Percentiles rank a stretch among this genome's conserved stretches.
These are phyloP conservation scores for Calephelis perditalis DNA, from an alignment of 2,888 invertebrate species.

Conservation along the genomic window DNA sequence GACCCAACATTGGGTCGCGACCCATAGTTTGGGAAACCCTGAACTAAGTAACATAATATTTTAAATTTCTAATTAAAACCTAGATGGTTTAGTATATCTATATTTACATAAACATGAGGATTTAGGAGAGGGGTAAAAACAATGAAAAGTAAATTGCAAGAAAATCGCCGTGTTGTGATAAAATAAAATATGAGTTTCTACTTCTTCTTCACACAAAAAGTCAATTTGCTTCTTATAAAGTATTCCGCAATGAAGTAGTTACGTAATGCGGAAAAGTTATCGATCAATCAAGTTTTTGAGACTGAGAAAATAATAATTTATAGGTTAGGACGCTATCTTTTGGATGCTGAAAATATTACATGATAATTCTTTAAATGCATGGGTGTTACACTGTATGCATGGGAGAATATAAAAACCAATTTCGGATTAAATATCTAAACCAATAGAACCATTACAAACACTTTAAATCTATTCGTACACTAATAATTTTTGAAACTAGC, in stretches of 20 bases:
- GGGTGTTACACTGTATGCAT: constrained; percentile 24
- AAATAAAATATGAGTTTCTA: constrained; percentile 14
- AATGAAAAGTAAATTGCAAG: constrained; percentile 16
- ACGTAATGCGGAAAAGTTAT: constrained; percentile 24
- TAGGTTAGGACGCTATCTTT: constrained; percentile 7
- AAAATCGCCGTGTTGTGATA: constrained; percentile 14
- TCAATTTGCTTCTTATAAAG: constrained; percentile 22
- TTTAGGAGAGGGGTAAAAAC: constrained; percentile 14
- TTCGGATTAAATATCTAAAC: constrained; percentile 32
- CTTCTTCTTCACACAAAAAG: constrained; percentile 18
- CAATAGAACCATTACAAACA: constrained; percentile 28
- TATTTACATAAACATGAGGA: constrained; percentile 15
- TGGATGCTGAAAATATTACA: constrained; percentile 12
- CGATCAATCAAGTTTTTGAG: constrained; percentile 17
- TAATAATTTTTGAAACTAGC: constrained; percentile 73
- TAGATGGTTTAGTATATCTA: constrained; percentile 27
- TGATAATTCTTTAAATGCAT: constrained; percentile 7
- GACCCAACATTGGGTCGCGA: too few species aligned
- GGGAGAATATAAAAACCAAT: constrained; percentile 27
- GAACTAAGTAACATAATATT: constrained; percentile 29
- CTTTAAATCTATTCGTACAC: constrained; percentile 65
- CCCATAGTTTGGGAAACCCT: neutral
- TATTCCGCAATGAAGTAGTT: constrained; percentile 27
- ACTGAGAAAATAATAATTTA: constrained; percentile 21
- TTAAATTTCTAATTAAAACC: constrained; percentile 32